Conservation (phyloP, 2,888 invertebrate genomes). For the Scaptomyza caliginosa region DNA sequence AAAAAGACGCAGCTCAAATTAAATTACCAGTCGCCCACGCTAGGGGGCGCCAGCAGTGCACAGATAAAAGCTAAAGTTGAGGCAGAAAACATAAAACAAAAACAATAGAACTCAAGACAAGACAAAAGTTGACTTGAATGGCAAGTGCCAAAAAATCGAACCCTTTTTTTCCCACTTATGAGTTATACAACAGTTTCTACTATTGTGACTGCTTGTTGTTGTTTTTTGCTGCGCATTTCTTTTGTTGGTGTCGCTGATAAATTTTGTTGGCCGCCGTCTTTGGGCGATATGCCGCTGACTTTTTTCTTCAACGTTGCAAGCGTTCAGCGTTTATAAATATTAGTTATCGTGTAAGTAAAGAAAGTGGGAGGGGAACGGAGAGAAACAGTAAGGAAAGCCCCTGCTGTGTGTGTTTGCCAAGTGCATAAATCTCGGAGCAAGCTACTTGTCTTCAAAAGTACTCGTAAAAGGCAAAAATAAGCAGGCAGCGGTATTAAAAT, state of each 20-base stretch:
- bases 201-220: slow-evolving; percentile 16
- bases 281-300: slow-evolving; percentile 82
- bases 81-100: not conserved
- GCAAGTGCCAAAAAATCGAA: slow-evolving; percentile 80
- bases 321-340: slow-evolving; percentile 64
- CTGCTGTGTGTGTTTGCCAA: slow-evolving; percentile 78
- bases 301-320: slow-evolving; percentile 36
- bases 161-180: slow-evolving; percentile 58
- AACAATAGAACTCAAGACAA: slow-evolving; percentile 10
- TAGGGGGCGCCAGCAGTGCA: slow-evolving; percentile 59
- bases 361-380: slow-evolving; percentile 23
- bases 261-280: slow-evolving; percentile 74
- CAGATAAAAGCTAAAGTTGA: not conserved
- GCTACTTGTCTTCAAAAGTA: slow-evolving; percentile 61
- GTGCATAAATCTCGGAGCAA: slow-evolving; percentile 79
- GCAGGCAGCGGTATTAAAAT: slow-evolving; percentile 71
- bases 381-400: slow-evolving; percentile 55
- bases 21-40: slow-evolving; percentile 76
- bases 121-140: slow-evolving; percentile 15
- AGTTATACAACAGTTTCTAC: slow-evolving; percentile 66
- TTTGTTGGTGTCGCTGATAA: slow-evolving; percentile 67
- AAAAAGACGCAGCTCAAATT: slow-evolving; percentile 67
- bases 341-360: slow-evolving; percentile 71
- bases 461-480: slow-evolving; percentile 3
- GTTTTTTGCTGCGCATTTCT: slow-evolving; percentile 51